A percentile compares a stretch with the other conserved stretches of the same genome.
Evolutionary conservation across 1,140 invertebrate genomes (phyloP).

Genomic region (Ostrea edulis): DNA sequence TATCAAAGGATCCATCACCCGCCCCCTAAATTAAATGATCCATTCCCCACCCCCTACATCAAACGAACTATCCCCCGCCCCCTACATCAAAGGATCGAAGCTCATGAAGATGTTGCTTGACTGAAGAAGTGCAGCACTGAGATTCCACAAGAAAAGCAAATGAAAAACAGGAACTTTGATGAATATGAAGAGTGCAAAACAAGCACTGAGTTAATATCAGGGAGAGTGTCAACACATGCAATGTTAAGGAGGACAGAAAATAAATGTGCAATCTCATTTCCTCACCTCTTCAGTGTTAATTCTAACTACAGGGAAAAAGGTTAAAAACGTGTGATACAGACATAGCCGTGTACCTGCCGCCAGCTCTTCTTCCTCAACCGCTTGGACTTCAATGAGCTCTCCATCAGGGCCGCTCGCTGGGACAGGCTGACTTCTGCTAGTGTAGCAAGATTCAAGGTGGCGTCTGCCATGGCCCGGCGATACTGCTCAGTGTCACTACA

Average conservation of each 20-base stretch:
- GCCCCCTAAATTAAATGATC: not conserved
- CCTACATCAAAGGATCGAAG: not conserved
- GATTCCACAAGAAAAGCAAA: constrained; percentile 36
- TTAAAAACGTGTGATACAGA: constrained; percentile 69
- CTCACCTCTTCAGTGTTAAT: constrained; percentile 35
- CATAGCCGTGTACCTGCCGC: constrained; percentile 75
- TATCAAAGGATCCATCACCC: not conserved
- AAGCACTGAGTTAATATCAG: constrained; percentile 24
- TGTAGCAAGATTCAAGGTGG: constrained; percentile 70
- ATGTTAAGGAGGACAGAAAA: constrained; percentile 8
- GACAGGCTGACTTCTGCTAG: constrained; percentile 70
- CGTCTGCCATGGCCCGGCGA: constrained; percentile 52
- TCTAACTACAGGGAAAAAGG: constrained; percentile 56
- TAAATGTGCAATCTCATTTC: constrained; percentile 32
- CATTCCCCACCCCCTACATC: not conserved
- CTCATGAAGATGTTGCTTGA: constrained; percentile 12
- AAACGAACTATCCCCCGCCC: not conserved
- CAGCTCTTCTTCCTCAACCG: constrained; percentile 74
- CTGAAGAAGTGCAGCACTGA: constrained; percentile 35
- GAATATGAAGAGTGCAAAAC: constrained; percentile 30
- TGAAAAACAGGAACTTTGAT: constrained; percentile 28
- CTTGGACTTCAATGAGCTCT: constrained; percentile 61
- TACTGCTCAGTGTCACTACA: constrained; percentile 38
- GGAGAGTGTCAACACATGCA: not conserved
- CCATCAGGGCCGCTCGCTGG: constrained; percentile 56